Percentiles rank a stretch among this genome's conserved stretches.
phyloP scores from a whole-genome alignment of 2,113 vertebrate species.

The Macaca fascicularis region T2T-MFA8v1.1 NC_088375.1:156894001-156894500 shows the following conservation, averaged over 20 bases:
- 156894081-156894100: too few relatives aligned
- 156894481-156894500: not conserved
- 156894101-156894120: too few relatives aligned
- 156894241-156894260: not conserved
- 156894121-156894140: too few relatives aligned
- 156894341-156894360: not conserved
- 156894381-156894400: not conserved
- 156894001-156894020: too few relatives aligned
- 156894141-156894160: not conserved
- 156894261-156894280: not conserved
- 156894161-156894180: not conserved
- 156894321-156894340: not conserved
- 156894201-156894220: not conserved
- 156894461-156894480: not conserved
- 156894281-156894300: not conserved
- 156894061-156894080: too few relatives aligned
- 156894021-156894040: too few relatives aligned
- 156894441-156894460: not conserved
- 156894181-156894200: not conserved
- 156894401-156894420: not conserved
- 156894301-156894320: not conserved
- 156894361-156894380: not conserved
- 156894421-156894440: not conserved
- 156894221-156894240: not conserved
- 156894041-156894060: too few relatives aligned